Percentiles rank a stretch among this genome's conserved stretches.
These are phyloP conservation scores for Rotaria socialis DNA, from an alignment of 2,888 invertebrate species.

Conservation along the genomic window DNA sequence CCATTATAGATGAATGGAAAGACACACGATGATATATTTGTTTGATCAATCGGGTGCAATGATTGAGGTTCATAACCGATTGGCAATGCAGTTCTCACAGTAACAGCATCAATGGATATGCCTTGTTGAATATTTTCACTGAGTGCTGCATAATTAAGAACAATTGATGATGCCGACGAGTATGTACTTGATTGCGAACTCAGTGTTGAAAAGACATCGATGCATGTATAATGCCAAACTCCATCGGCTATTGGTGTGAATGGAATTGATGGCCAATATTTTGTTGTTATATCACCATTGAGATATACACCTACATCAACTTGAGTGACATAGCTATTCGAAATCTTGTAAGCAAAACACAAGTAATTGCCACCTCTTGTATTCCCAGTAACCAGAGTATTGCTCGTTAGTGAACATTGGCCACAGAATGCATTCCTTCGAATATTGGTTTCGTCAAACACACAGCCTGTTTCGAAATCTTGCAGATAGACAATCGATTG, in stretches of 20 bases:
- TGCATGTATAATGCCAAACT: slow-evolving; percentile 42
- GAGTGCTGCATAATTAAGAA: not conserved
- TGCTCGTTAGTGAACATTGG: slow-evolving; percentile 28
- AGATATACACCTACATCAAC: not conserved
- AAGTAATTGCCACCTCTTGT: not conserved
- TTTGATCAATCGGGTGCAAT: not conserved
- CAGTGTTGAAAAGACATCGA: not conserved
- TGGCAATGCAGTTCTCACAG: slow-evolving; percentile 37
- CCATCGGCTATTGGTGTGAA: slow-evolving; percentile 16
- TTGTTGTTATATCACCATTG: not conserved
- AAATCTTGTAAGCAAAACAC: not conserved
- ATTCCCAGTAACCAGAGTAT: not conserved
- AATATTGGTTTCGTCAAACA: not conserved
- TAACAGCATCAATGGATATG: slow-evolving; percentile 24
- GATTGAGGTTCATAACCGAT: not conserved
- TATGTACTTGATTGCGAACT: not conserved
- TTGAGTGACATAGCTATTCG: not conserved
- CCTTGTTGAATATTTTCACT: not conserved
- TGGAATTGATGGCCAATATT: not conserved
- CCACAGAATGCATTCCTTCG: slow-evolving; percentile 43
- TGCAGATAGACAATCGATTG: not conserved
- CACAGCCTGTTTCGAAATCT: slow-evolving; percentile 36
- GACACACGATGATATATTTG: not conserved
- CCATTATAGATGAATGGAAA: slow-evolving; percentile 40
- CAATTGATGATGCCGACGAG: not conserved